Percentiles rank a stretch among this genome's conserved stretches.
phyloP scores from a whole-genome alignment of 2,113 vertebrate species.

The Triplophysa dalaica region DNA sequence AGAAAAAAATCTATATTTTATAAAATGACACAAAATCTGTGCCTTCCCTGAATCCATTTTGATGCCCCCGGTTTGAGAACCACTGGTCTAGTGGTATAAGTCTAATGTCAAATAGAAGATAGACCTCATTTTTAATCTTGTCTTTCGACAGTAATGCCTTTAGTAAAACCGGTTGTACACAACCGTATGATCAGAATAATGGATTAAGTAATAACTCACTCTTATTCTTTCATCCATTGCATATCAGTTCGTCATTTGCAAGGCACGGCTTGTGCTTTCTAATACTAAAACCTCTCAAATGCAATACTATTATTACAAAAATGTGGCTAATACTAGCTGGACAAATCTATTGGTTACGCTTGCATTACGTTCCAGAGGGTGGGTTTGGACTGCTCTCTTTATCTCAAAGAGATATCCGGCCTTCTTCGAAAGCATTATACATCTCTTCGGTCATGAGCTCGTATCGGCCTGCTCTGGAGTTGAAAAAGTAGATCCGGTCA shows the following conservation, averaged over 20 bases:
- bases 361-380: conserved; percentile 13
- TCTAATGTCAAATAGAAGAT: neutral
- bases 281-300: conserved; percentile 12
- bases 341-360: conserved; percentile 6
- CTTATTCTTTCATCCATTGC: neutral
- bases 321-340: neutral
- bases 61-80: too few relatives aligned
- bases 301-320: conserved; percentile 23
- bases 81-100: neutral
- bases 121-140: neutral
- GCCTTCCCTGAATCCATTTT: too few relatives aligned
- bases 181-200: neutral
- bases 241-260: conserved; percentile 5
- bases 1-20: neutral
- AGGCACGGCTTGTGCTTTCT: conserved; percentile 34
- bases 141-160: neutral
- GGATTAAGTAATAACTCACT: neutral
- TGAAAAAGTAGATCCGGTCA: conserved; percentile 82
- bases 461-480: conserved; percentile 75
- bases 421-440: conserved; percentile 70
- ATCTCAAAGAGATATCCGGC: conserved; percentile 70
- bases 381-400: neutral
- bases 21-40: too few relatives aligned
- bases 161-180: neutral
- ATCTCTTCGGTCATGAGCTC: conserved; percentile 74